Percentiles rank a stretch among this genome's conserved stretches.
Conservation (phyloP, 2,888 invertebrate species). For the Operophtera brumata region DNA sequence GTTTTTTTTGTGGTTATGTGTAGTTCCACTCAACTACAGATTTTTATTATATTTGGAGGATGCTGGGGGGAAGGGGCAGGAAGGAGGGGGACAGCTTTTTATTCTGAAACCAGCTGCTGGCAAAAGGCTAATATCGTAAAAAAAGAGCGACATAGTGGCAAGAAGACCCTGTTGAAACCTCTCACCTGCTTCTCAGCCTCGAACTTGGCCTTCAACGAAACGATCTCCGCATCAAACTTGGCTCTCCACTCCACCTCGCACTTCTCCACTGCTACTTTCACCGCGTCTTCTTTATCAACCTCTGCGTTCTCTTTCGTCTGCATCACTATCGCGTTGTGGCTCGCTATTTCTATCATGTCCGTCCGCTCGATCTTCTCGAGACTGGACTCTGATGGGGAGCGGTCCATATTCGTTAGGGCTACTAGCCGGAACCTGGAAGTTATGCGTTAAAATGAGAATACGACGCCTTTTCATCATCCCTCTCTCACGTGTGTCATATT, state of each 20-base stretch:
- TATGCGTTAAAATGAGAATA: background rate
- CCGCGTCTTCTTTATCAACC: conserved; percentile 79
- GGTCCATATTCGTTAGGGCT: conserved; percentile 86
- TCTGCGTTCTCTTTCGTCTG: conserved; percentile 85
- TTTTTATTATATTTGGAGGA: too few relatives aligned
- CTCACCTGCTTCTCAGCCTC: conserved; percentile 78
- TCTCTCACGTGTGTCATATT: too few relatives aligned
- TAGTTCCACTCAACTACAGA: too few relatives aligned
- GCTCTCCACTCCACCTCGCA: conserved; percentile 82
- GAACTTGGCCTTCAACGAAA: conserved; percentile 63
- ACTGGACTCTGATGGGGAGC: conserved; percentile 88
- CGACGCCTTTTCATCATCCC: too few relatives aligned
- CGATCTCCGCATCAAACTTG: conserved; percentile 59
- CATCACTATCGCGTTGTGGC: conserved; percentile 84
- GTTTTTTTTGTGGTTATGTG: too few relatives aligned
- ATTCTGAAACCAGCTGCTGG: too few relatives aligned
- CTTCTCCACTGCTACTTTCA: conserved; percentile 74
- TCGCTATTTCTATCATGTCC: conserved; percentile 82
- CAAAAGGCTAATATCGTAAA: too few relatives aligned
- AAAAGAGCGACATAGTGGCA: too few relatives aligned
- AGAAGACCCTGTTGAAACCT: too few relatives aligned
- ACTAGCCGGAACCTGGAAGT: conserved; percentile 84
- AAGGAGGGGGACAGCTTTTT: too few relatives aligned
- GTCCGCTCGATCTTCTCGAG: conserved; percentile 87
- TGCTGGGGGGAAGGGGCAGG: too few relatives aligned